phyloP scores from a whole-genome alignment of 2,888 invertebrate species.

The Capitulum mitella region DNA sequence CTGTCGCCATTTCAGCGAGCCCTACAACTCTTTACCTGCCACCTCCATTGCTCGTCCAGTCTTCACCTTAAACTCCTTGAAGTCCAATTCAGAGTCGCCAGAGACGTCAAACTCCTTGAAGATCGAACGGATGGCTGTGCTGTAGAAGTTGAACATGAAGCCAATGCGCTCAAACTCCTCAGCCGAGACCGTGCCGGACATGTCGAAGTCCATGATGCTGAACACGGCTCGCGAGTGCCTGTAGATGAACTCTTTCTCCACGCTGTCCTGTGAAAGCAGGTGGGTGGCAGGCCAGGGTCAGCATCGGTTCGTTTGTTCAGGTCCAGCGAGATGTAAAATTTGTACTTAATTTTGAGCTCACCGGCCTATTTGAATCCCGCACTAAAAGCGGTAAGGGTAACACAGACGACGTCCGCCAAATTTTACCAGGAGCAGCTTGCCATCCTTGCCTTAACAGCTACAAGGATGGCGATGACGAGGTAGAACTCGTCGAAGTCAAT shows the following conservation, averaged over 20 bases:
- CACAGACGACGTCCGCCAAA: too few relatives aligned
- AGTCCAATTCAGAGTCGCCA: conserved; percentile 37
- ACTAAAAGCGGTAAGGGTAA: too few relatives aligned
- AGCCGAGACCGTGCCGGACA: conserved; percentile 38
- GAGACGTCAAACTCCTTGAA: conserved; percentile 38
- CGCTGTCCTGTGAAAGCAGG: conserved; percentile 40
- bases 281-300: too few relatives aligned
- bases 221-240: conserved; percentile 41
- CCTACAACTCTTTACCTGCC: not conserved
- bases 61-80: conserved; percentile 36
- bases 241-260: conserved; percentile 41
- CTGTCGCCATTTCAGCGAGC: too few relatives aligned
- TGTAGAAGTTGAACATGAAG: conserved; percentile 40
- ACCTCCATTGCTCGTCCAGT: too few relatives aligned
- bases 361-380: too few relatives aligned
- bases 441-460: conserved; percentile 39
- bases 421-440: too few relatives aligned
- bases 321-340: too few relatives aligned
- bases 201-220: conserved; percentile 41
- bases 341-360: too few relatives aligned
- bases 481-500: conserved; percentile 43
- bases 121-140: conserved; percentile 35
- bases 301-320: too few relatives aligned
- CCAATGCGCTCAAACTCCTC: conserved; percentile 40
- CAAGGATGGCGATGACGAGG: conserved; percentile 40